Conservation (phyloP, 2,888 invertebrate genomes). For the Tillus elongatus region DNA sequence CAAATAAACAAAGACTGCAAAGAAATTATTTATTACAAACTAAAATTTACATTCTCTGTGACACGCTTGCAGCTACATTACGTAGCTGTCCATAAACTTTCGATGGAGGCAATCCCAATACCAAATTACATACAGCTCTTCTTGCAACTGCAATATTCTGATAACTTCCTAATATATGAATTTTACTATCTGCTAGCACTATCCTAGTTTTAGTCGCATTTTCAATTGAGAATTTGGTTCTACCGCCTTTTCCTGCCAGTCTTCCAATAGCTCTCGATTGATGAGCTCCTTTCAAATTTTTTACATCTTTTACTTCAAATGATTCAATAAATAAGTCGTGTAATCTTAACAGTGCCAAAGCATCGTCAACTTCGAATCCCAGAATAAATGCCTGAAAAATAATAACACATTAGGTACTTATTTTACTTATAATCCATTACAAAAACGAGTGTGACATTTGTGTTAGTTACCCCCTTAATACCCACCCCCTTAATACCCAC, state of each 20-base stretch:
- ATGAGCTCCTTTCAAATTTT: slow-evolving; percentile 91
- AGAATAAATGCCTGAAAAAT: slow-evolving; percentile 67
- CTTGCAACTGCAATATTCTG: slow-evolving; percentile 95
- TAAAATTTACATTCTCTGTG: slow-evolving; percentile 72
- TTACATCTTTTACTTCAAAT: slow-evolving; percentile 95
- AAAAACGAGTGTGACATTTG: too few species aligned
- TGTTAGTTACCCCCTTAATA: too few species aligned
- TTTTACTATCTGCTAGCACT: slow-evolving; percentile 91
- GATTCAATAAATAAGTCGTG: slow-evolving; percentile 96
- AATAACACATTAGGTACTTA: too few species aligned
- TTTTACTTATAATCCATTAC: too few species aligned
- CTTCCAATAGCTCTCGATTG: slow-evolving; percentile 93
- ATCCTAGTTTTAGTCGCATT: slow-evolving; percentile 98
- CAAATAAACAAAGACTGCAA: too few species aligned
- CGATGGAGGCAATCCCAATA: slow-evolving; percentile 92
- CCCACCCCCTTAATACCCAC: too few species aligned
- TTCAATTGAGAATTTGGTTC: slow-evolving; percentile 97
- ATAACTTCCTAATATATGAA: slow-evolving; percentile 94
- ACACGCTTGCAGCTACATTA: slow-evolving; percentile 72
- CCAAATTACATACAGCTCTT: slow-evolving; percentile 90
- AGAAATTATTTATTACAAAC: too few species aligned
- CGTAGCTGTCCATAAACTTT: slow-evolving; percentile 95
- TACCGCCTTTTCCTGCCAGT: slow-evolving; percentile 92
- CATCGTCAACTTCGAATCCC: slow-evolving; percentile 97
- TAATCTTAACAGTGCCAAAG: slow-evolving; percentile 82